Percentiles rank a stretch among this genome's conserved stretches.
phyloP scores from a whole-genome alignment of 2,888 invertebrate genomes.

The Poecilobothrus nobilitatus region DNA sequence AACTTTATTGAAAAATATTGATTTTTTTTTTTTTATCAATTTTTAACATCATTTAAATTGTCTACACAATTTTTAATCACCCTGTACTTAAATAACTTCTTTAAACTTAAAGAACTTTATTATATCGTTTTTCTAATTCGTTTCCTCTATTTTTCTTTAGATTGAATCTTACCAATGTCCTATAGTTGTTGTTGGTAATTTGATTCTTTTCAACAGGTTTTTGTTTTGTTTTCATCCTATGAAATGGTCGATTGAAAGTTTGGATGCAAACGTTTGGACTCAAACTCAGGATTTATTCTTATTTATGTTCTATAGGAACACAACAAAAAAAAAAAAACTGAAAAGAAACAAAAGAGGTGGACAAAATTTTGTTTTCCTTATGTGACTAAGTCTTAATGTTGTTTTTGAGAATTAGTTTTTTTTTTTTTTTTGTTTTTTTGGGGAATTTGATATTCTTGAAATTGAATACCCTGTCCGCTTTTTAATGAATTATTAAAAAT shows the following conservation, averaged over 20 bases:
- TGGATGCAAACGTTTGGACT: no score
- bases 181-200: not conserved
- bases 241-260: no score
- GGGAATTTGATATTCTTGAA: slow-evolving; percentile 27
- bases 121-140: no score
- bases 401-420: not conserved
- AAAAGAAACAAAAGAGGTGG: not conserved
- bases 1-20: no score
- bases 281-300: not conserved
- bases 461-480: slow-evolving; percentile 27
- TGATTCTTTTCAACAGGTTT: not conserved
- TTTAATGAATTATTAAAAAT: slow-evolving; percentile 16
- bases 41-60: no score
- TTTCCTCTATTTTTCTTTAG: no score
- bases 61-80: no score
- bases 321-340: not conserved
- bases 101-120: no score
- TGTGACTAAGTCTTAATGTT: not conserved
- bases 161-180: not conserved
- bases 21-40: no score
- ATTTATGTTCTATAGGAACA: not conserved
- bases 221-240: not conserved
- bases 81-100: no score
- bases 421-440: not conserved
- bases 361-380: slow-evolving; percentile 2